Evolutionary conservation across 37 sponge, comb jelly and placozoan genomes (phyloP), one percentile per base, ranked within the genome.

Genomic region (Cladorhizidae sp.): DNA sequence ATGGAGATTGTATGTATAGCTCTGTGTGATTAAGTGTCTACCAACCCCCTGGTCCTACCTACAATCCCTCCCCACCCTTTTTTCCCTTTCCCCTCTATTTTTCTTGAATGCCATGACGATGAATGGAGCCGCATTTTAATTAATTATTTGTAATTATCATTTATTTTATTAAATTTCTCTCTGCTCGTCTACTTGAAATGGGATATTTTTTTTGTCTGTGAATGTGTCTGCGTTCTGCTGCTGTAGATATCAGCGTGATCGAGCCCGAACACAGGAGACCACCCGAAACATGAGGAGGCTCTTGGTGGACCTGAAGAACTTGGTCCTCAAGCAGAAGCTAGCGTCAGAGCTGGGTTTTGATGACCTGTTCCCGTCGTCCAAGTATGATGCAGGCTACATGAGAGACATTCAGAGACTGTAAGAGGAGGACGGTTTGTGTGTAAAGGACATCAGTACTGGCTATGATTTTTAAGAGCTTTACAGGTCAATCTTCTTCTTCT

Each of bases 351-450:
- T 86, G 8, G 87, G 87, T 15, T 21, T 86, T 65, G 54, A n/a
- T 28, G 87, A 86, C 28, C 37, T 80, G 29, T 25, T 80, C 23
- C 81, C 73, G 36, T 68, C 78, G 25, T 33, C 85, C 31, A 80
- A 64, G 25, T 69, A 68, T 37, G 62, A 81, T 72, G 82, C 76
- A n/a, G 88, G 82, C 3, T 87, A 75, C 69, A 42, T 81, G 21
- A 81, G 55, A 57, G 88, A 87, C 62, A 59, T 87, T 26, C 82
- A 82, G 26, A 67, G 65, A 75, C 62, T 87, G 28, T 87, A 35
- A 86, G n/a, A n/a, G n/a, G n/a, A n/a, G n/a, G n/a, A n/a, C n/a
- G n/a, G n/a, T n/a, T n/a, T n/a, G n/a, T n/a, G n/a, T n/a, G n/a
- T n/a, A n/a, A n/a, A n/a, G n/a, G n/a, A n/a, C n/a, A n/a, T n/a